phyloP scores from a whole-genome alignment of 35 echinoderm and acorn worm genomes.

The Stichopus chloronotus region DNA sequence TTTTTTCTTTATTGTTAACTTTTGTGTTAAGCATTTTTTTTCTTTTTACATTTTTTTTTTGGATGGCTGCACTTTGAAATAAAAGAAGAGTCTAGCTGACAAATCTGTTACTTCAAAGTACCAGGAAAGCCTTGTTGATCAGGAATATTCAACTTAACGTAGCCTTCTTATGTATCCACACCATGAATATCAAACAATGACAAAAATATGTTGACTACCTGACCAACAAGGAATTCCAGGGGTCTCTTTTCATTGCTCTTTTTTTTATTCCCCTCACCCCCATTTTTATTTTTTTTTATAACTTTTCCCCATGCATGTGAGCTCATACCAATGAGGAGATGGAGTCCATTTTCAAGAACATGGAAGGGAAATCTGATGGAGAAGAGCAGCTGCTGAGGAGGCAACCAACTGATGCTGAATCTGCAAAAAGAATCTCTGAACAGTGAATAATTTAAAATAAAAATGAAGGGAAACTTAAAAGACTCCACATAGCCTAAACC shows the following conservation, averaged over 20 bases:
- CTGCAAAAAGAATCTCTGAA: slow-evolving; percentile 32
- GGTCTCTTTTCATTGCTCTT: slow-evolving; percentile 47
- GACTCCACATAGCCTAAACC: too few species aligned
- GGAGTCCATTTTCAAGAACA: slow-evolving; percentile 5
- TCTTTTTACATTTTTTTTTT: neutral
- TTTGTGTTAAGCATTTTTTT: neutral
- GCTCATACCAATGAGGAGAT: neutral
- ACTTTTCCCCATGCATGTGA: slow-evolving; percentile 25
- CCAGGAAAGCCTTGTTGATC: neutral
- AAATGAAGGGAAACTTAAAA: too few species aligned
- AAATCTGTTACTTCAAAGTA: slow-evolving; percentile 9
- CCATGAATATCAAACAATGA: neutral
- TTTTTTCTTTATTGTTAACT: neutral
- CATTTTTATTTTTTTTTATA: slow-evolving; percentile 64
- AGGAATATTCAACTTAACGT: neutral
- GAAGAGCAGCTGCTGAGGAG: neutral
- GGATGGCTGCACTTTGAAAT: neutral
- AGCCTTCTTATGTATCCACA: neutral
- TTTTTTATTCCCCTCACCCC: slow-evolving; percentile 35
- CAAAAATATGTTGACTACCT: neutral
- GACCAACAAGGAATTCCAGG: neutral
- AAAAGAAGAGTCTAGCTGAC: neutral
- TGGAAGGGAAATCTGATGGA: slow-evolving; percentile 22
- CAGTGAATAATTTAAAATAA: neutral
- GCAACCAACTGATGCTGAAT: slow-evolving; percentile 15